Evolutionary conservation across 2,888 invertebrate genomes (phyloP), one percentile per base, ranked within the genome.

Genomic region (Vesta saturnalis): DNA sequence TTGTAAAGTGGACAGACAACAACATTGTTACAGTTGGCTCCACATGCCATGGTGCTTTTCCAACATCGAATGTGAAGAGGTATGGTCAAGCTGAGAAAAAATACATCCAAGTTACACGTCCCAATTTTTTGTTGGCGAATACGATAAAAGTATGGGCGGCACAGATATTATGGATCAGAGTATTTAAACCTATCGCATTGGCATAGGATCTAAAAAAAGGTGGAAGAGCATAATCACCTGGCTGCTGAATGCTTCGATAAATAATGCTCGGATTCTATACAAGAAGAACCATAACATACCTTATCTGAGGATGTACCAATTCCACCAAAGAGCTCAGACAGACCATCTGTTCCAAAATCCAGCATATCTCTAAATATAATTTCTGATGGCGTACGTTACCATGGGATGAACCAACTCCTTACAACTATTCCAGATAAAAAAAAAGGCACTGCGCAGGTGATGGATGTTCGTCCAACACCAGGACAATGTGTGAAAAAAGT

Each of bases 201-300:
- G 71, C 46, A 74, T 77, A 52, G 68, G 76, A 57, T 74, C 72
- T 6, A 78, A 78, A 70, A 76, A 77, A 64, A 76, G 75, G 72
- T 77, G 70, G 39, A 74, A 72, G 70, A 64, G 72, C 3, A 62
- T 75, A 30, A 67, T 74, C 39, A 74, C 72, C 15, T 75, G 73
- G 65, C 15, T 72, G 8, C 35, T 76, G 15, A 64, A 75, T 65
- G 69, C 67, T 21, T 69, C 73, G 3, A 23, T 23, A 23, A 23
- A 23, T 23, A 23, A 23, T 23, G 23, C 23, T 52, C 75, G 73
- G 68, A 58, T 69, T 60, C 35, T 73, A 19, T 61, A 62, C 30
- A 66, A 47, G 6, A 71, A 64, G n/a, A n/a, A n/a, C n/a, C n/a
- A n/a, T n/a, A n/a, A n/a, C n/a, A n/a, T n/a, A n/a, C n/a, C n/a